phyloP scores from a whole-genome alignment of 1,140 invertebrate species.

The Gonioctena quinquepunctata region DNA sequence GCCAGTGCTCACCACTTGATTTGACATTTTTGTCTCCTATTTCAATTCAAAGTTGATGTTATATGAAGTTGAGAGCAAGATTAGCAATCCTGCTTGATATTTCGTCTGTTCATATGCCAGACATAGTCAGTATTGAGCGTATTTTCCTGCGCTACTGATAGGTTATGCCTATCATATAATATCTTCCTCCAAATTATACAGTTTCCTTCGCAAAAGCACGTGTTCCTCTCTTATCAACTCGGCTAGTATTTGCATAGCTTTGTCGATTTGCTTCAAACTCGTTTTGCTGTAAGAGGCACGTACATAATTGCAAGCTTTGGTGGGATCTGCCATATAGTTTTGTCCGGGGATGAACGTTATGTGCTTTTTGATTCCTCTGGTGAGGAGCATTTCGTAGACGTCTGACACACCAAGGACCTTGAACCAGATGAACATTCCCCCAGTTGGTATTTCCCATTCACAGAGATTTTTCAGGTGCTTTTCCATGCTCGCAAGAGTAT shows the following conservation, averaged over 20 bases:
- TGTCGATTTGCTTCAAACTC: constrained; percentile 66
- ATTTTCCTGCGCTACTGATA: not conserved
- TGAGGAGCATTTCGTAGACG: constrained; percentile 73
- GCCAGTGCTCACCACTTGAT: not conserved
- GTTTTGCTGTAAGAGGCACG: constrained; percentile 71
- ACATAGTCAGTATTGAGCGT: not conserved
- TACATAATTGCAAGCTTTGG: constrained; percentile 65
- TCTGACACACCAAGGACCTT: constrained; percentile 69
- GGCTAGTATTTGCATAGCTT: constrained; percentile 55
- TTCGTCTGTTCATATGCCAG: not conserved
- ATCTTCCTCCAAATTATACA: constrained; percentile 40
- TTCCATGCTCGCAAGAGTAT: constrained; percentile 64
- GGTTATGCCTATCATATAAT: not conserved
- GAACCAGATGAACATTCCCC: constrained; percentile 81
- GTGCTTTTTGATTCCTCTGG: constrained; percentile 62
- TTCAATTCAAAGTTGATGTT: too few species aligned
- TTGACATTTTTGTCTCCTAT: too few species aligned
- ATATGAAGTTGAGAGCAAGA: too few species aligned
- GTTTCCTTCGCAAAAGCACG: constrained; percentile 49
- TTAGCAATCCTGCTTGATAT: not conserved
- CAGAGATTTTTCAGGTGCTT: constrained; percentile 68
- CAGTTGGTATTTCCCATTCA: constrained; percentile 68
- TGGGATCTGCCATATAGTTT: constrained; percentile 66
- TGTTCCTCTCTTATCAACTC: constrained; percentile 58
- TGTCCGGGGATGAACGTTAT: constrained; percentile 73